Conservation (phyloP, 2,797 vertebrate species). For the Heliangelus exortis region DNA sequence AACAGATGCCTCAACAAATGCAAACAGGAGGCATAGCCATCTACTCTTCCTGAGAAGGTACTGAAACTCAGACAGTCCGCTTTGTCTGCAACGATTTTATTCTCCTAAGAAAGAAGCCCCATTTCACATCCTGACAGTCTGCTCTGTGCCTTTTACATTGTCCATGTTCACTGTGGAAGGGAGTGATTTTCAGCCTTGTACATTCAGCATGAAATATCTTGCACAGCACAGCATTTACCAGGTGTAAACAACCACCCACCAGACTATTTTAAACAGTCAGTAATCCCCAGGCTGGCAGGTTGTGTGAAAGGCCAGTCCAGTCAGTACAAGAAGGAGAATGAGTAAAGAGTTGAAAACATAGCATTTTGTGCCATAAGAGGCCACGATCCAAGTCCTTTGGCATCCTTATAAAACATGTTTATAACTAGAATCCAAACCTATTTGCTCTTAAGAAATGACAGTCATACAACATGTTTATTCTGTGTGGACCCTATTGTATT, state of each 20-base stretch:
- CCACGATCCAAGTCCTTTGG: neutral
- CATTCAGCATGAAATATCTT: neutral
- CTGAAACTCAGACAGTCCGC: neutral
- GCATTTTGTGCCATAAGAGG: neutral
- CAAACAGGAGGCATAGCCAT: neutral
- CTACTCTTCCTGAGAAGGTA: neutral
- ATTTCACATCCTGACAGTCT: neutral
- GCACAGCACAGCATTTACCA: neutral
- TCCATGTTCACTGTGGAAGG: neutral
- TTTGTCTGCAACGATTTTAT: rapidly evolving
- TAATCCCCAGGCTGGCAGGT: neutral
- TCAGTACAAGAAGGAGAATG: neutral
- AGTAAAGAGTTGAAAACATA: neutral
- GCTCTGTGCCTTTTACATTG: neutral
- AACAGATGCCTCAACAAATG: neutral
- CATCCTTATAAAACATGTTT: neutral
- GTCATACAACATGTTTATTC: neutral
- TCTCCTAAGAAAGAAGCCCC: neutral
- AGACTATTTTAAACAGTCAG: neutral
- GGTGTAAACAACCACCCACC: slow-evolving; percentile 5
- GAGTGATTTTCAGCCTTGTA: neutral
- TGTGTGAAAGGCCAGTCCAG: neutral
- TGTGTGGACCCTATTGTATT: neutral
- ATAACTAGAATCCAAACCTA: neutral
- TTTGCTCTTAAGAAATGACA: neutral